Conservation (phyloP, 2,797 vertebrate species). For the Siniperca scherzeri region DNA sequence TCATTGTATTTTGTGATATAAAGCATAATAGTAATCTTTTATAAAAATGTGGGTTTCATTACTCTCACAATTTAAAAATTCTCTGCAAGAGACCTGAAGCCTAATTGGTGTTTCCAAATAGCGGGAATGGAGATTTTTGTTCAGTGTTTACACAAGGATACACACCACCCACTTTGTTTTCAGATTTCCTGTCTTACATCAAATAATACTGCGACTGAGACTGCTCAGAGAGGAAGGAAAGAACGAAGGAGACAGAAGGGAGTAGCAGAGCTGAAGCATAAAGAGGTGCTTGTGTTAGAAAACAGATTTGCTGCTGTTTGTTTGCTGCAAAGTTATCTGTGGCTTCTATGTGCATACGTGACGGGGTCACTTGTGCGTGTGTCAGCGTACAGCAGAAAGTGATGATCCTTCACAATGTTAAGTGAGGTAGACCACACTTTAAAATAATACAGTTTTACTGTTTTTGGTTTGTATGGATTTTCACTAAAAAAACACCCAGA, state of each 20-base stretch:
- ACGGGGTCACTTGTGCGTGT: too few relatives aligned
- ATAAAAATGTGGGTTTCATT: background rate
- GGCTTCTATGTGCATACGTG: background rate
- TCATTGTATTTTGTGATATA: background rate
- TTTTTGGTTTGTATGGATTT: too few relatives aligned
- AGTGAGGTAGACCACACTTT: background rate
- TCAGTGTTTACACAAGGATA: conserved; percentile 57
- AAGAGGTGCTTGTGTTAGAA: background rate
- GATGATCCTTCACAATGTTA: background rate
- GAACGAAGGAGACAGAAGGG: background rate
- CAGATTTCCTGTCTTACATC: conserved; percentile 59
- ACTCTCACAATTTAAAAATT: background rate
- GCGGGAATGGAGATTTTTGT: conserved; percentile 15
- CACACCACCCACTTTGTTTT: conserved; percentile 61
- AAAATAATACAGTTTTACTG: background rate
- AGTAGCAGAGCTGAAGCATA: background rate
- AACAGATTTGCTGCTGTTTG: background rate
- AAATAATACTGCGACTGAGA: conserved; percentile 52
- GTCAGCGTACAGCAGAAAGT: background rate
- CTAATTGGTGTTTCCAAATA: conserved; percentile 17
- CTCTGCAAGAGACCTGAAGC: conserved; percentile 10
- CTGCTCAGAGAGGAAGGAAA: conserved; percentile 41
- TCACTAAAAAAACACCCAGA: background rate
- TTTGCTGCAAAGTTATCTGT: conserved; percentile 1
- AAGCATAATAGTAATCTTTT: background rate